Evolutionary conservation across 2,797 vertebrate genomes (phyloP).

Genomic region (Melanotaenia parkinsoni): DNA sequence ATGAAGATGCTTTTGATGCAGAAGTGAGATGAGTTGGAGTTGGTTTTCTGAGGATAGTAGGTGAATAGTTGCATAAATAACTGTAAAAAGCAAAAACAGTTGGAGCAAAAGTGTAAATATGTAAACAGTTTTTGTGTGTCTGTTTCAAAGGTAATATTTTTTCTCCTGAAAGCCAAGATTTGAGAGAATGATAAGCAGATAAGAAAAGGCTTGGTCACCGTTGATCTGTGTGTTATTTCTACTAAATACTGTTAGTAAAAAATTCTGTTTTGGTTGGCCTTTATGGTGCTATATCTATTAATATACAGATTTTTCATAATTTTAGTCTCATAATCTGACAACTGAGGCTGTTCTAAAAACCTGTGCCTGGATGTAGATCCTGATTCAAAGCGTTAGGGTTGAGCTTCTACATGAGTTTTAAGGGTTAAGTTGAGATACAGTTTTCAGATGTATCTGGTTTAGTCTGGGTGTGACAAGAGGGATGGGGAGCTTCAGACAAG

Average conservation of each 20-base stretch:
- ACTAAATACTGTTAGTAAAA: background rate
- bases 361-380: too few relatives aligned
- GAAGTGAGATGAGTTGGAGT: too few relatives aligned
- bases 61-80: background rate
- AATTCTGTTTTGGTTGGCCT: background rate
- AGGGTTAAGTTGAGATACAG: background rate
- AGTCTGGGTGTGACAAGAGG: slow-evolving; percentile 1
- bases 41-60: background rate
- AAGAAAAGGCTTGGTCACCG: background rate
- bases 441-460: slow-evolving; percentile 1
- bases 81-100: too few relatives aligned
- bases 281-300: too few relatives aligned
- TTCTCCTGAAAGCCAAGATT: background rate
- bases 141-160: too few relatives aligned
- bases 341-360: too few relatives aligned
- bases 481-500: slow-evolving; percentile 53
- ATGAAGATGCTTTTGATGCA: too few relatives aligned
- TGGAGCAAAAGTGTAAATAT: too few relatives aligned
- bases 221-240: background rate
- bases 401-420: background rate
- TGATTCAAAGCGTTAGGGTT: too few relatives aligned
- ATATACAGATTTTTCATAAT: background rate
- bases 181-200: background rate
- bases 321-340: too few relatives aligned
- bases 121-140: too few relatives aligned